These are phyloP conservation scores for Felis catus DNA, from an alignment of 2,113 vertebrate species.

Conservation along the genomic window F.catus_Fca126_mat1.0 CM031414.1:44393001-44393500, in stretches of 20 bases:
- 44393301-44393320: background rate
- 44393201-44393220: background rate
- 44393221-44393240: background rate
- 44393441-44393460: background rate
- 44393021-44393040: too few relatives aligned
- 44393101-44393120: background rate
- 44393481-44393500: background rate
- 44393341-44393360: background rate
- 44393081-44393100: background rate
- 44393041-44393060: too few relatives aligned
- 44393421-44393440: background rate
- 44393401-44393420: accelerated
- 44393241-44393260: background rate
- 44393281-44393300: background rate
- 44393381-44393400: background rate
- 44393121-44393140: background rate
- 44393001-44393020: too few relatives aligned
- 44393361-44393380: background rate
- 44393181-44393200: background rate
- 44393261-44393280: background rate
- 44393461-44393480: background rate
- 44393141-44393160: background rate
- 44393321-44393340: background rate
- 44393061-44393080: background rate
- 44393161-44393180: background rate